Conservation (phyloP, 2,888 invertebrate genomes). For the Rhamphomyia laevipes region DNA sequence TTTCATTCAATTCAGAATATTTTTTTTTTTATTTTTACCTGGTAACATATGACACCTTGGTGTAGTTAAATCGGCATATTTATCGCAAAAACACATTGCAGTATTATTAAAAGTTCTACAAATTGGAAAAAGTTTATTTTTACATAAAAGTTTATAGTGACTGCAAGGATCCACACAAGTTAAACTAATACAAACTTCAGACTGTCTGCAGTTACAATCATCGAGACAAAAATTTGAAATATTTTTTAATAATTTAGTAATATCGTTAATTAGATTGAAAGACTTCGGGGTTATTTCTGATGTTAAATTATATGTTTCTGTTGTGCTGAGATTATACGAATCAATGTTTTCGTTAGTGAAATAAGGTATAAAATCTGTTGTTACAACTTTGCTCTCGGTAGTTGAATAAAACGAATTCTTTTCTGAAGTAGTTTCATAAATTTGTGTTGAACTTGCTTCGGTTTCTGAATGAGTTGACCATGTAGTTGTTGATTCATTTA, state of each 20-base stretch:
- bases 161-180: slow-evolving; percentile 44
- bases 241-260: slow-evolving; percentile 8
- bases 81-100: slow-evolving; percentile 45
- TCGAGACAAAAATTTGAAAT: slow-evolving; percentile 19
- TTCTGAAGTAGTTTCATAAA: too few species aligned
- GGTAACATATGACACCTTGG: slow-evolving; percentile 46
- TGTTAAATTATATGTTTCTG: too few species aligned
- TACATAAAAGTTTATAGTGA: slow-evolving; percentile 28
- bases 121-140: slow-evolving; percentile 36
- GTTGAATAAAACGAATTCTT: too few species aligned
- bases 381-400: too few species aligned
- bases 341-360: too few species aligned
- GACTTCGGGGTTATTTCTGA: too few species aligned
- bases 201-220: slow-evolving; percentile 34
- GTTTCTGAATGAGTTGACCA: too few species aligned
- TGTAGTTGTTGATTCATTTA: too few species aligned
- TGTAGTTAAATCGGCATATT: slow-evolving; percentile 37
- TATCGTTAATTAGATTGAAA: too few species aligned
- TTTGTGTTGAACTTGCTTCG: too few species aligned
- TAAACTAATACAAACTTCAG: slow-evolving; percentile 40
- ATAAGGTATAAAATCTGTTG: too few species aligned
- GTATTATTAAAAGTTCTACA: slow-evolving; percentile 44
- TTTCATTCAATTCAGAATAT: slow-evolving; percentile 17
- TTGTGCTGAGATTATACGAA: too few species aligned
- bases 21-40: slow-evolving; percentile 44